Evolutionary conservation across 2,113 vertebrate genomes (phyloP), one percentile per base, ranked within the genome.

Genomic region (Aspiorhynchus laticeps): DNA sequence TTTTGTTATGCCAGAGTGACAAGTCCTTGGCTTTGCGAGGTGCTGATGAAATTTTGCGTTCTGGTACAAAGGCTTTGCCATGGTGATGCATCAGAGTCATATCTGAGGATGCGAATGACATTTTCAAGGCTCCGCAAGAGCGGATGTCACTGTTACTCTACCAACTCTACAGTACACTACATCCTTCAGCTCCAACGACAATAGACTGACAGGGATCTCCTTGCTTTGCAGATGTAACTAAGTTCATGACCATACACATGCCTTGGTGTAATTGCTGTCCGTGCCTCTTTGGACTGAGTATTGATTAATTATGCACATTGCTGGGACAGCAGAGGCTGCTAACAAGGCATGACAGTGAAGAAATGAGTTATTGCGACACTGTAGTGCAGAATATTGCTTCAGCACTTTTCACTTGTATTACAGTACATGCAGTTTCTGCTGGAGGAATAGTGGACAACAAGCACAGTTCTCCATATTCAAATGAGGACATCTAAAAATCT

Each of bases 291-390:
- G 65, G 80, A 67, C 36, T 59, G 63, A 61, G 78, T 38, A 61
- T 36, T 43, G 56, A 88, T 74, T 38, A 88, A 88, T 88, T 69
- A 88, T 86, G 67, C 51, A 65, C 28, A 83, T 78, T 61, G 36
- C 88, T 79, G 41, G 85, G 61, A 74, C 38, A 73, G 74, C 61
- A 79, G 14, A 56, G 10, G 46, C 36, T 53, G 28, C 59, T 79
- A 65, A 53, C 38, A 48, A 67, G 59, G 65, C 84, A 78, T 56
- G 53, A 78, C 38, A 65, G 56, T 67, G 38, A 28, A 78, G 7
- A 43, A 75, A 65, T 65, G 1, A 59, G 67, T 75, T 24, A 43
- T 14, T 14, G 7, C 7, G 14, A n/a, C 59, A 61, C 28, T 56
- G 51, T 59, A 41, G 36, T 24, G 33, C 31, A n/a, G 36, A 14